phyloP scores from a whole-genome alignment of 2,888 invertebrate genomes.

The Bombyx huttoni region DNA sequence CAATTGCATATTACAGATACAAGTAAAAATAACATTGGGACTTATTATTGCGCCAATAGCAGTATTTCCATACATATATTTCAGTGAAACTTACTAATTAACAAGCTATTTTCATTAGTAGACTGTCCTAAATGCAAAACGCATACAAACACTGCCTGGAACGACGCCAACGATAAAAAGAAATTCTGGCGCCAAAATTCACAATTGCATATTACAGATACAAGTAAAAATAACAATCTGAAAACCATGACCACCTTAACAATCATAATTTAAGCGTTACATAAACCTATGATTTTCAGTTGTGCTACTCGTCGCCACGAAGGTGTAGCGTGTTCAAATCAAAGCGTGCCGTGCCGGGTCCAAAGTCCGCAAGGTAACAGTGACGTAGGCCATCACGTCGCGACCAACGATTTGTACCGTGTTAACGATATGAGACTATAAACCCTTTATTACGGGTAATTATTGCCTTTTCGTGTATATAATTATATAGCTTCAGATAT shows the following conservation, averaged over 20 bases:
- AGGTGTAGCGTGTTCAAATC: slow-evolving; percentile 29
- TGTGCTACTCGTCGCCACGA: slow-evolving; percentile 21
- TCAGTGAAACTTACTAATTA: not conserved
- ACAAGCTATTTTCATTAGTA: slow-evolving; percentile 1
- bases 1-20: not conserved
- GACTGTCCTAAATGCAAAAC: slow-evolving; percentile 25
- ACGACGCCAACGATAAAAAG: slow-evolving; percentile 21
- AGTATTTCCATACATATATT: no score
- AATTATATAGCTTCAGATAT: no score
- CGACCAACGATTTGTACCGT: slow-evolving; percentile 25
- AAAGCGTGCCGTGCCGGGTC: slow-evolving; percentile 43
- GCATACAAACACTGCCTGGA: slow-evolving; percentile 19
- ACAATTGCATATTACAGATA: not conserved
- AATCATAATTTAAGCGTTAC: slow-evolving; percentile 2
- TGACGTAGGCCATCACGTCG: slow-evolving; percentile 45
- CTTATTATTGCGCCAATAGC: no score
- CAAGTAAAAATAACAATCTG: not conserved
- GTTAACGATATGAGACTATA: slow-evolving; percentile 5
- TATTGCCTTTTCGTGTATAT: not conserved
- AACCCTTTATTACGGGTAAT: not conserved
- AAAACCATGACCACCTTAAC: slow-evolving; percentile 11
- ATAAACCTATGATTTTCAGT: slow-evolving; percentile 1
- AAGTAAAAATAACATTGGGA: not conserved
- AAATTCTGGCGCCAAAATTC: slow-evolving; percentile 23
- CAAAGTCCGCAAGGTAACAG: slow-evolving; percentile 65